Percentiles rank a stretch among this genome's conserved stretches.
Conservation (phyloP, 1,140 invertebrate species). For the Nephila pilipes region DNA sequence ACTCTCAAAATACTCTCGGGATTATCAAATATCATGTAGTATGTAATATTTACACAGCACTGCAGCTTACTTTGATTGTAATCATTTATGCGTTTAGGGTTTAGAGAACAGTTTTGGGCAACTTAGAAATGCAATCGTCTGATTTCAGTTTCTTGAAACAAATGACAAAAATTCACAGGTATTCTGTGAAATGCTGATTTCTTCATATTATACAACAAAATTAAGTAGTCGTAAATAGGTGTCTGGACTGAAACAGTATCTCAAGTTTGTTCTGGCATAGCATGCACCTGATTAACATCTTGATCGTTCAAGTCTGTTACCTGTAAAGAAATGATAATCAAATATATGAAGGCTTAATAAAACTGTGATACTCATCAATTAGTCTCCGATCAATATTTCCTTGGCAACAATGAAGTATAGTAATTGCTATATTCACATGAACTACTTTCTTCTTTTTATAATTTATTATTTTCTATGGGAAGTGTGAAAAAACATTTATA, state of each 20-base stretch:
- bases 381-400: no score
- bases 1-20: background rate
- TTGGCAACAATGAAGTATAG: no score
- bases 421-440: no score
- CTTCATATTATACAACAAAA: background rate
- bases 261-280: background rate
- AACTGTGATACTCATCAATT: no score
- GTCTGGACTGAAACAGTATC: background rate
- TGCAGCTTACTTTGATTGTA: constrained; percentile 14
- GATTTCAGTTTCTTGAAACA: background rate
- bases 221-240: constrained; percentile 8
- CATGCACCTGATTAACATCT: background rate
- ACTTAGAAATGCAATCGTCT: background rate
- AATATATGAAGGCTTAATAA: no score
- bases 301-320: background rate
- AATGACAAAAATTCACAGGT: constrained; percentile 11
- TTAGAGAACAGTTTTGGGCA: background rate
- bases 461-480: no score
- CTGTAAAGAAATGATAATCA: background rate
- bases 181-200: background rate
- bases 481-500: no score
- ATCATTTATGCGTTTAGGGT: constrained; percentile 1
- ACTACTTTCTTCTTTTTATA: no score
- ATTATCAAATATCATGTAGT: background rate
- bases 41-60: background rate